Base-by-base conservation (phyloP, 64 coral and sea anemone species). In the Trachythela sp. region DNA sequence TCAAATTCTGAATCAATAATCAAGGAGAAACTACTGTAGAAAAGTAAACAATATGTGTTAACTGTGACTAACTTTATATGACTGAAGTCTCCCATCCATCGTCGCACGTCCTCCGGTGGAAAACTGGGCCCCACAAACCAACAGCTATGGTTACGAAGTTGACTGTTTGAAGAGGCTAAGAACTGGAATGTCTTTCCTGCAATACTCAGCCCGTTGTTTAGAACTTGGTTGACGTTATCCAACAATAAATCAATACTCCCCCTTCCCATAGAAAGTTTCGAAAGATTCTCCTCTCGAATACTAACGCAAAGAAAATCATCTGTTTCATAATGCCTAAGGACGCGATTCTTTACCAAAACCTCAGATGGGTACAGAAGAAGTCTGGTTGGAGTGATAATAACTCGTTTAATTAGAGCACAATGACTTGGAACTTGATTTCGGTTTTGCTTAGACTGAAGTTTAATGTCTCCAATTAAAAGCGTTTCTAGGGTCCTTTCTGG, bases 111-210 rank as follows among this genome's bases (percentile, higher is more conserved):
- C 49, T 48, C 75, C 32, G 54, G 10, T 26, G 70, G 0, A 31
- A 90, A 85, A 22, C 91, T 90, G 39, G 29, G 70, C 34, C 86
- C 90, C 38, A 88, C 94, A 30, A 97, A 40, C 95, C 95, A 97
- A 2, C 92, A 92, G 9, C 95, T 92, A 70, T 97, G 95, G 17
- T 92, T 88, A 20, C 95, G 87, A 50, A 97, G 39, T 27, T 97
- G 95, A 85, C 95, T 97, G 52, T 97, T 97, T 8, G 95, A 97
- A 27, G 92, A 97, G 35, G 92, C 95, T 15, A 97, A 40, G 45
- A 97, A 97, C 48, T 97, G 54, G n/a, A 92, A 97, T 14, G 59
- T 37, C 7, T 87, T 54, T 2, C 92, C 92, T 52, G 90, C 90
- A 4, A 97, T 41, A 31, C 35, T 8, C 18, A 97, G 38, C 20